Evolutionary conservation across 35 echinoderm and acorn worm genomes (phyloP), one percentile per base, ranked within the genome.

Genomic region (Hemicentrotus pulcherrimus): DNA sequence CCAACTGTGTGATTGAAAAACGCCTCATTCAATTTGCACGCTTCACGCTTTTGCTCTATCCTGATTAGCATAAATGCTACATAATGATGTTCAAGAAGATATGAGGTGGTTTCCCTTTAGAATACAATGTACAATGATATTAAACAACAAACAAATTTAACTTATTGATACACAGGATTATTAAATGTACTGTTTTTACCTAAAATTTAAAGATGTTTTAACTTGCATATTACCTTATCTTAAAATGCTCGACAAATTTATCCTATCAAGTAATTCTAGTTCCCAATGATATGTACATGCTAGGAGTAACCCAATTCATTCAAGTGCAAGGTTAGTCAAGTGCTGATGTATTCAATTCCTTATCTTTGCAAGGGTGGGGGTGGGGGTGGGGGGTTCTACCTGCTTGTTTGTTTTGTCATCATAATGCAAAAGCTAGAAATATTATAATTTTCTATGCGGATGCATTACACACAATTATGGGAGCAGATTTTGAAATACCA

Each of bases 21-120:
- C 65, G 65, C 65, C 65, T 78, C 65, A 78, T 78, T 78, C 65
- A 78, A 78, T 78, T 78, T 78, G 65, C 65, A 78, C 65, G 65
- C 65, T 78, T 78, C 65, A 78, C 28, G 65, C 65, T 78, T 78
- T 78, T n/a, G 19, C 6, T n/a, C 19, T 8, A 8, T 78, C 65
- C 19, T 78, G 65, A 78, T 78, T 78, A 78, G 24, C 65, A 78
- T 78, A 78, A 78, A 22, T 22, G 65, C 65, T 78, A 78, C 65
- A 78, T 78, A 78, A 78, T 78, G 65, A 78, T 78, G 65, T 78
- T 78, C 22, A 78, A 3, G 65, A 78, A 8, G 65, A 78, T n/a
- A n/a, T 78, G 15, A 78, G 5, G 19, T 78, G 65, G 28, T 18
- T 10, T 55, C 50, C 12, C 50, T 55, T 78, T 78, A 78, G 24